Evolutionary conservation across 2,888 invertebrate genomes (phyloP).

Genomic region (Drosophila sordidula): DNA sequence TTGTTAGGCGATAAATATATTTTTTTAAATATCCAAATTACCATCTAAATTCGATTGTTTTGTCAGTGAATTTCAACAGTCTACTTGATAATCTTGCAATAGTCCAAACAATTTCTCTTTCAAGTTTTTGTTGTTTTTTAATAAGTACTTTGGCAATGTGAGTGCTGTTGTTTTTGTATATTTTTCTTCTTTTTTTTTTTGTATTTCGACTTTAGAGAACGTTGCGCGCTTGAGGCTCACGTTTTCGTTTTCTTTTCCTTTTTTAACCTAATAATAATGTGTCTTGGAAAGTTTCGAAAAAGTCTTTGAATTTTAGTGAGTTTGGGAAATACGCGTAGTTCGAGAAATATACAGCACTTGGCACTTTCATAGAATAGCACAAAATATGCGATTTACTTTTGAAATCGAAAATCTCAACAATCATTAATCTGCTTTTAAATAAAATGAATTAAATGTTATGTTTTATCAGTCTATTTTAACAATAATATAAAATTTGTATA

Average conservation of each 20-base stretch:
- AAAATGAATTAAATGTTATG: no score
- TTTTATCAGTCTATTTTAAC: no score
- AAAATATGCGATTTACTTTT: background rate
- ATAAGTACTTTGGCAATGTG: conserved; percentile 42
- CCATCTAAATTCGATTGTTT: background rate
- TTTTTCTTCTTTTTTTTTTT: conserved; percentile 7
- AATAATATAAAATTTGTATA: no score
- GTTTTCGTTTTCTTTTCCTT: background rate
- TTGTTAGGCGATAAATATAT: no score
- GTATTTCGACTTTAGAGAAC: conserved; percentile 3
- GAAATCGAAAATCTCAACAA: background rate
- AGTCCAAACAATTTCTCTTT: conserved; percentile 23
- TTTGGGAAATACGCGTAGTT: background rate
- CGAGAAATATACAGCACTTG: background rate
- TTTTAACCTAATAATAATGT: conserved; percentile 21
- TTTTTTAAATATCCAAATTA: no score
- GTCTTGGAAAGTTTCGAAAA: background rate
- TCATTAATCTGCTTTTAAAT: background rate
- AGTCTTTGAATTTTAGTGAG: background rate
- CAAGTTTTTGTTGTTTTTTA: conserved; percentile 52
- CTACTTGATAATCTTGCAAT: background rate
- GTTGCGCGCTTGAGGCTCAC: conserved; percentile 1
- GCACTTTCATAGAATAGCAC: background rate
- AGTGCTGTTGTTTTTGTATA: background rate
- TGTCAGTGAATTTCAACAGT: conserved; percentile 14